Evolutionary conservation across 2,113 vertebrate species (phyloP).

Genomic region (Thinocorus orbignyianus): DNA sequence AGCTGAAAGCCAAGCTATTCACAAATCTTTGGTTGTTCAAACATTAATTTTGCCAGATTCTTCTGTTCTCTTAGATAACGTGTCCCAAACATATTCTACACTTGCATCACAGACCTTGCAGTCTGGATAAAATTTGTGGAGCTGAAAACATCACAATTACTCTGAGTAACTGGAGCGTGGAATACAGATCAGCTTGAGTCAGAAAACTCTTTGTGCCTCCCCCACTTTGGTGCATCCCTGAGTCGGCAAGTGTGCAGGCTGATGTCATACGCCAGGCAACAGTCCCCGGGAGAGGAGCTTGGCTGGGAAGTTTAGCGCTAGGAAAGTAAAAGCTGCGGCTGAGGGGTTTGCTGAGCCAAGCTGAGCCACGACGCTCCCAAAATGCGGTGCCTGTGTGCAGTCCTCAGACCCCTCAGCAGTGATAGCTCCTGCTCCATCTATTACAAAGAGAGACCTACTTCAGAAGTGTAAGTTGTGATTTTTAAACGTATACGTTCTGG

Average conservation of each 20-base stretch:
- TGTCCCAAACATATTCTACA: background rate
- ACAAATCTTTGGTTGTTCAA: background rate
- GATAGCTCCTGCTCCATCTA: constrained; percentile 62
- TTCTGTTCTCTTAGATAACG: background rate
- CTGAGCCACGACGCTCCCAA: background rate
- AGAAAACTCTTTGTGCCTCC: constrained; percentile 59
- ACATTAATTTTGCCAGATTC: background rate
- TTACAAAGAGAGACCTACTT: constrained; percentile 35
- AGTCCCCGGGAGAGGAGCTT: constrained; percentile 40
- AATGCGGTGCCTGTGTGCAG: constrained; percentile 66
- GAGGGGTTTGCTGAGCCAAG: background rate
- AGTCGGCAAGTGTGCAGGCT: constrained; percentile 38
- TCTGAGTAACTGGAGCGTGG: constrained; percentile 38
- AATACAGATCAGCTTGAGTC: constrained; percentile 46
- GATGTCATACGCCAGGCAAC: constrained; percentile 45
- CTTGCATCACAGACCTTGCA: background rate
- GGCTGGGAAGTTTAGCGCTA: constrained; percentile 4
- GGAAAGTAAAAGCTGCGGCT: background rate
- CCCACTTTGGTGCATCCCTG: constrained; percentile 8
- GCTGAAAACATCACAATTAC: constrained; percentile 18
- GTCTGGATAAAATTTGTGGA: background rate
- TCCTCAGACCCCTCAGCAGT: constrained; percentile 59
- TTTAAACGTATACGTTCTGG: background rate
- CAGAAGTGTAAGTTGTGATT: constrained; percentile 59
- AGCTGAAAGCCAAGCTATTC: background rate